Evolutionary conservation across 1,140 invertebrate genomes (phyloP).

Genomic region (Drosophila parvula): DNA sequence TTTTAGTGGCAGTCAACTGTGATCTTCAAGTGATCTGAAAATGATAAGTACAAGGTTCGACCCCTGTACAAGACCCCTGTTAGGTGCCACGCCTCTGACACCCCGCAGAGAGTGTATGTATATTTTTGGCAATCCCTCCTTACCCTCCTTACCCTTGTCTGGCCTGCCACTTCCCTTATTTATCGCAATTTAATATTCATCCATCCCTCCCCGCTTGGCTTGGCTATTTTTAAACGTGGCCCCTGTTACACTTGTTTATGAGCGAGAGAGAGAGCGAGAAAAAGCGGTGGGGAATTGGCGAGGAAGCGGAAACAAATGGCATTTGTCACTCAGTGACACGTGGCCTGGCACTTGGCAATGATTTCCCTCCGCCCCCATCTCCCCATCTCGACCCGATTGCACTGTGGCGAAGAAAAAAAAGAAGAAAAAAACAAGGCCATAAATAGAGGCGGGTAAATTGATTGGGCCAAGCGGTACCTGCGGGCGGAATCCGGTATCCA

Average conservation of each 20-base stretch:
- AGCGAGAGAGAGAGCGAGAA: not conserved
- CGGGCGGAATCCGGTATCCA: too few species aligned
- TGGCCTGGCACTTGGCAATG: conserved; percentile 23
- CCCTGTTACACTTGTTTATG: conserved; percentile 25
- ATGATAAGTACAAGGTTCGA: too few species aligned
- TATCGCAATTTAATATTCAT: conserved; percentile 78
- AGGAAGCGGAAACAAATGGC: conserved; percentile 12
- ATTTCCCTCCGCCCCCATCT: not conserved
- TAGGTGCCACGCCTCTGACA: not conserved
- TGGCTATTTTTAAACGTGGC: conserved; percentile 66
- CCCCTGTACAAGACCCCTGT: too few species aligned
- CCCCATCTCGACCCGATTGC: not conserved
- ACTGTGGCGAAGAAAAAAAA: not conserved
- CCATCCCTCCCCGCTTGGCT: conserved; percentile 54
- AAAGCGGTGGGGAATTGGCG: not conserved
- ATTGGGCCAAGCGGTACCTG: not conserved
- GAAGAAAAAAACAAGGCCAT: not conserved
- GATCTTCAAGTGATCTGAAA: too few species aligned
- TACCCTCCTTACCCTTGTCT: not conserved
- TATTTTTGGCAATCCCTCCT: conserved; percentile 21
- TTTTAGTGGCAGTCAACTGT: too few species aligned
- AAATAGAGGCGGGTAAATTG: conserved; percentile 3
- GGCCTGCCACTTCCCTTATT: conserved; percentile 37
- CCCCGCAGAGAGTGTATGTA: not conserved
- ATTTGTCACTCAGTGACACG: conserved; percentile 45